Conservation (phyloP, 1,140 invertebrate genomes). For the Chrysoperla carnea region DNA sequence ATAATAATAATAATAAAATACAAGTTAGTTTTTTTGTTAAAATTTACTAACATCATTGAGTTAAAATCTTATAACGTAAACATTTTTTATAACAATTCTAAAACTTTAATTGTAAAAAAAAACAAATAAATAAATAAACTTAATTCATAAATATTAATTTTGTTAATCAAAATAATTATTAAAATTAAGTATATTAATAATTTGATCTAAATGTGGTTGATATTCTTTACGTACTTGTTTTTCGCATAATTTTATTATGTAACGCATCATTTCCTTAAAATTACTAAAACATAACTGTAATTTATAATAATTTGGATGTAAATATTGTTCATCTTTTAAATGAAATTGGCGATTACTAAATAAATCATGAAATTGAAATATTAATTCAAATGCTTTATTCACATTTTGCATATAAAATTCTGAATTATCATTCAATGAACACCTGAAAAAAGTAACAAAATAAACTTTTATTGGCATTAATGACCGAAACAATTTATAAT, state of each 20-base stretch:
- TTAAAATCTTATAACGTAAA: too few relatives aligned
- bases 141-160: too few relatives aligned
- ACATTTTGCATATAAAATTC: slow-evolving; percentile 41
- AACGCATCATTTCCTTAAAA: slow-evolving; percentile 15
- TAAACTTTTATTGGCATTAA: too few relatives aligned
- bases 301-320: slow-evolving; percentile 18
- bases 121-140: too few relatives aligned
- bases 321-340: slow-evolving; percentile 8
- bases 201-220: slow-evolving; percentile 17
- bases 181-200: slow-evolving; percentile 18
- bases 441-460: slow-evolving; percentile 27
- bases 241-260: slow-evolving; percentile 15
- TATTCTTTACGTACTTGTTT: slow-evolving; percentile 16
- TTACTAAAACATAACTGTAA: slow-evolving; percentile 17
- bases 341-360: slow-evolving; percentile 14
- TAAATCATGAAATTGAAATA: slow-evolving; percentile 48
- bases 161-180: slow-evolving; percentile 12
- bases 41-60: too few relatives aligned
- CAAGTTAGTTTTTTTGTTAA: too few relatives aligned
- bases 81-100: too few relatives aligned
- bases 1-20: too few relatives aligned
- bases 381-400: slow-evolving; percentile 46
- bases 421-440: slow-evolving; percentile 45
- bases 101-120: too few relatives aligned
- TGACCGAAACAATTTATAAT: too few relatives aligned